These are phyloP conservation scores for Asteroscopus sphinx DNA, from an alignment of 2,888 invertebrate species.

Conservation along the genomic window DNA sequence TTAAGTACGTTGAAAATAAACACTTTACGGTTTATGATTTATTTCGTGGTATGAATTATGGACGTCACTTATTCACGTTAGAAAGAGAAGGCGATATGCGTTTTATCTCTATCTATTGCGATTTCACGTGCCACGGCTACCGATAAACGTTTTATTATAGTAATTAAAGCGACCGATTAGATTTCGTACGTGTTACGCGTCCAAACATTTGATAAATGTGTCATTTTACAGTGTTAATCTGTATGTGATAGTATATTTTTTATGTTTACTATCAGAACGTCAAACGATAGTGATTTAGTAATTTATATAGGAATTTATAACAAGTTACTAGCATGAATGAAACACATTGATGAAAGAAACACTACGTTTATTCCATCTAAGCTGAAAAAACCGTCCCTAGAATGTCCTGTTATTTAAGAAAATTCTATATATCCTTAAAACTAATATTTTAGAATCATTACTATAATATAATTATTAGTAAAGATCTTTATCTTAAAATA, in stretches of 20 bases:
- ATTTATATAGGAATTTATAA: constrained; percentile 53
- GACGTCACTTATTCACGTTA: constrained; percentile 80
- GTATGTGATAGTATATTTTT: constrained; percentile 71
- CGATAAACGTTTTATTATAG: constrained; percentile 88
- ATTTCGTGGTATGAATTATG: constrained; percentile 88
- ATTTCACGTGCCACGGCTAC: constrained; percentile 84
- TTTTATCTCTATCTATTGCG: constrained; percentile 81
- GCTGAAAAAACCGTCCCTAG: too few relatives aligned
- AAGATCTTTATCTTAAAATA: too few relatives aligned
- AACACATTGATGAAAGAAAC: too few relatives aligned
- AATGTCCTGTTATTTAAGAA: too few relatives aligned
- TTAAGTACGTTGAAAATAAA: constrained; percentile 89
- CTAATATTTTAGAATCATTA: too few relatives aligned
- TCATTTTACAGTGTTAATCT: constrained; percentile 79
- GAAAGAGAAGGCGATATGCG: constrained; percentile 76
- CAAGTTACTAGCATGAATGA: too few relatives aligned
- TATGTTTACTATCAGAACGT: constrained; percentile 64
- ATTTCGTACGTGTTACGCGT: constrained; percentile 77
- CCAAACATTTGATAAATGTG: constrained; percentile 82
- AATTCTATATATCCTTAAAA: too few relatives aligned
- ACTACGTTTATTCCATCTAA: too few relatives aligned
- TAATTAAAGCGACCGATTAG: constrained; percentile 85
- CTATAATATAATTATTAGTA: too few relatives aligned
- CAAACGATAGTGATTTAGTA: constrained; percentile 69
- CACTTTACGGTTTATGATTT: constrained; percentile 89